phyloP scores from a whole-genome alignment of 2,113 vertebrate species.

The Penelope pileata region DNA sequence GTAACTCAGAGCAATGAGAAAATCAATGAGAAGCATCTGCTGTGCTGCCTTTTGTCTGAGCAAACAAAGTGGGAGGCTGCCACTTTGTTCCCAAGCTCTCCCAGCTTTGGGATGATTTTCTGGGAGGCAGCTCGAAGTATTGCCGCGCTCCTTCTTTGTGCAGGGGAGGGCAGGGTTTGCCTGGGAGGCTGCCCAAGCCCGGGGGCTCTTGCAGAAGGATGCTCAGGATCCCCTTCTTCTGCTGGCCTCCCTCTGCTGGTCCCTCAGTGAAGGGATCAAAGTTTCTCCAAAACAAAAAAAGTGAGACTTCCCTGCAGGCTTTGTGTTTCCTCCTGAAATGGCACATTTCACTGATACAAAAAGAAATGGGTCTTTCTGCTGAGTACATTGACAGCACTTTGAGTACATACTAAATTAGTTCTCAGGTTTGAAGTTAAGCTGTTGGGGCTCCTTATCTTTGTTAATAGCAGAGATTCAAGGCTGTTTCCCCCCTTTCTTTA shows the following conservation, averaged over 20 bases:
- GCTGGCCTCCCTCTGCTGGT: not conserved
- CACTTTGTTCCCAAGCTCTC: not conserved
- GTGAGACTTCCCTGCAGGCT: not conserved
- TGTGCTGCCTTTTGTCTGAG: not conserved
- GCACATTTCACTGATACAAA: not conserved
- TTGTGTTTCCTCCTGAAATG: not conserved
- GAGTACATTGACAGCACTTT: not conserved
- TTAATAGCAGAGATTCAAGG: not conserved
- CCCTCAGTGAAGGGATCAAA: not conserved
- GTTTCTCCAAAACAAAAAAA: not conserved
- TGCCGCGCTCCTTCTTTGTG: not conserved
- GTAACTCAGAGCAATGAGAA: not conserved
- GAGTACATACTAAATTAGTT: not conserved
- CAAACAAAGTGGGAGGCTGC: not conserved
- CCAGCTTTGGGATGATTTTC: not conserved
- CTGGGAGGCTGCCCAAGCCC: not conserved
- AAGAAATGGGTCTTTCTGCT: not conserved
- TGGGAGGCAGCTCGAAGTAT: rapidly evolving
- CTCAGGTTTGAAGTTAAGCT: not conserved
- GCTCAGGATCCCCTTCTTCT: not conserved
- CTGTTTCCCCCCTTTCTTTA: not conserved
- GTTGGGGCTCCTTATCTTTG: not conserved
- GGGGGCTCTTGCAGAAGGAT: not conserved
- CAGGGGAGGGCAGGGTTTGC: not conserved
- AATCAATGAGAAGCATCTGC: not conserved